Evolutionary conservation across 1,140 invertebrate genomes (phyloP).

Genomic region (Trichonephila clavata): DNA sequence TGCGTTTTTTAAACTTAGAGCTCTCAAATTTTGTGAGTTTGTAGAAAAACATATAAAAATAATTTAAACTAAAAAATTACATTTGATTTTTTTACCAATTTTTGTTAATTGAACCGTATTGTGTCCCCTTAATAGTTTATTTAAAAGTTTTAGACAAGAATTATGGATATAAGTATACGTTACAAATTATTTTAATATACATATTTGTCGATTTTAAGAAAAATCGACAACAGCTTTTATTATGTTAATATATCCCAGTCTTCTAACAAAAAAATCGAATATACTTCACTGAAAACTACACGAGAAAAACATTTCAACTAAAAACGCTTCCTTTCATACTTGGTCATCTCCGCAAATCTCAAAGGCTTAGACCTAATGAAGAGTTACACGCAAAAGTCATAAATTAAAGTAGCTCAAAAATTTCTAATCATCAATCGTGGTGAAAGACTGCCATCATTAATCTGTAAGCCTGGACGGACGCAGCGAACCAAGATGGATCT

Average conservation of each 20-base stretch:
- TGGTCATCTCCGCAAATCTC: neutral
- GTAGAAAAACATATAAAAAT: no score
- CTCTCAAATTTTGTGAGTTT: no score
- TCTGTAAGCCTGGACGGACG: neutral
- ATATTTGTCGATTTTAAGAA: no score
- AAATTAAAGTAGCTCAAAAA: conserved; percentile 45
- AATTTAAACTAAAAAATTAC: no score
- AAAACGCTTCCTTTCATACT: neutral
- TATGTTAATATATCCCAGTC: neutral
- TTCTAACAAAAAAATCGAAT: neutral
- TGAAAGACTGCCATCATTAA: conserved; percentile 6
- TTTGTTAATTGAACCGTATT: no score
- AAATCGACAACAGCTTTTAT: no score
- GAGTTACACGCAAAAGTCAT: conserved; percentile 7
- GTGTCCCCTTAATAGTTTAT: no score
- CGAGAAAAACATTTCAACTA: neutral
- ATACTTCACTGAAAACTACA: neutral
- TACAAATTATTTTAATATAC: no score
- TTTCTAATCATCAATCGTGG: conserved; percentile 34
- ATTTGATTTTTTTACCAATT: no score
- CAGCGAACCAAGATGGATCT: conserved; percentile 25
- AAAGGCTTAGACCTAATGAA: conserved; percentile 37
- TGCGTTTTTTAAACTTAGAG: no score
- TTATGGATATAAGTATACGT: neutral
- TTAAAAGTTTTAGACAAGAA: no score